Evolutionary conservation across 2,888 invertebrate genomes (phyloP), one percentile per base, ranked within the genome.

Genomic region (Synanthedon andrenaeformis): DNA sequence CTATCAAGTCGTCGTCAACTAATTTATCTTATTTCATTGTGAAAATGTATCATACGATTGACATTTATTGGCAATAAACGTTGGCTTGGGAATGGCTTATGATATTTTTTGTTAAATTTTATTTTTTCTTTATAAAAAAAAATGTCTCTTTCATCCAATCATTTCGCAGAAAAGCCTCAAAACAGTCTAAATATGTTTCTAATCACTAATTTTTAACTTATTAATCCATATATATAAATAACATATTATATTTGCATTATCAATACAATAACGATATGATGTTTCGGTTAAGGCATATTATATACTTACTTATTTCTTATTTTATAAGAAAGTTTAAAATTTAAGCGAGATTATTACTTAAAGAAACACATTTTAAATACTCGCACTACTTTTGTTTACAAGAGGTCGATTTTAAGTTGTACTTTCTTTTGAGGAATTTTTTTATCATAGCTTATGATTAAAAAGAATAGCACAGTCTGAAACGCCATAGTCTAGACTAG

Each of bases 181-280:
- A 72, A 74, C 72, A 74, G 72, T 72, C 69, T 72, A 78, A 76
- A 77, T 70, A 64, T 69, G 69, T 69, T 59, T 70, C 70, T 77
- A 79, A 60, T 57, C 59, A 58, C 71, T 76, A 76, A 52, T 19
- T 50, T 51, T 51, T 57, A 53, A 52, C 55, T 55, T 59, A n/a
- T n/a, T n/a, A n/a, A n/a, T n/a, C n/a, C n/a, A n/a, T n/a, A n/a
- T n/a, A n/a, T n/a, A 13, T 13, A 13, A n/a, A 49, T 56, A 57
- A 59, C 51, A 55, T 52, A 55, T 58, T 53, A 54, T 62, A 70
- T 67, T 80, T 81, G 80, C 74, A 82, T 83, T 79, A 78, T 64
- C 53, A 83, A 83, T 80, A 82, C 82, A 83, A 83, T 82, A 84
- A 86, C 83, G 86, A 85, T 86, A 87, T 85, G 86, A 82, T 65